phyloP scores from a whole-genome alignment of 2,888 invertebrate genomes.

The Cyrtodaria siliqua region DNA sequence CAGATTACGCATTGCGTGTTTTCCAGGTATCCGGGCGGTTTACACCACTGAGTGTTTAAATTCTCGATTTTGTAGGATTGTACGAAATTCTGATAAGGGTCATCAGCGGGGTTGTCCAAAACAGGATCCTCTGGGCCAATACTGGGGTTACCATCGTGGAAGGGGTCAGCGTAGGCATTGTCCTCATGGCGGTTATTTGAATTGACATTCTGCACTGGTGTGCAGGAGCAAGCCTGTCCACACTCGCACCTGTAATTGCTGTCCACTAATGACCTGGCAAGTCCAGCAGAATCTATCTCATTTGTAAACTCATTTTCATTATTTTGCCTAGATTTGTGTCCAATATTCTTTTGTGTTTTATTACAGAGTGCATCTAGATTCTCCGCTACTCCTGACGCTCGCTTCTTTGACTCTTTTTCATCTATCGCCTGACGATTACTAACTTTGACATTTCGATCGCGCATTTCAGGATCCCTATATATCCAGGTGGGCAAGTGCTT shows the following conservation, averaged over 20 bases:
- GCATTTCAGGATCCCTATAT: slow-evolving; percentile 54
- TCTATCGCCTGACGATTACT: no score
- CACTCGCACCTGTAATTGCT: slow-evolving; percentile 37
- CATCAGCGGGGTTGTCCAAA: slow-evolving; percentile 18
- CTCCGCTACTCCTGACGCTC: no score
- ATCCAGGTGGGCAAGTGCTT: slow-evolving; percentile 87
- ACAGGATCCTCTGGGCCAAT: slow-evolving; percentile 19
- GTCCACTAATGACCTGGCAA: slow-evolving; percentile 20
- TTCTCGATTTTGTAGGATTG: slow-evolving; percentile 21
- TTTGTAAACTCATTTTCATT: no score
- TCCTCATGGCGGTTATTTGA: background rate
- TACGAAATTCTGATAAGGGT: slow-evolving; percentile 25
- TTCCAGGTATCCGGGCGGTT: slow-evolving; percentile 84
- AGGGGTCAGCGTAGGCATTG: background rate
- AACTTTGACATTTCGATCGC: no score
- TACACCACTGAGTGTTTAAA: slow-evolving; percentile 15
- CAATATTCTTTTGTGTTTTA: no score
- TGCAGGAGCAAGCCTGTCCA: slow-evolving; percentile 11
- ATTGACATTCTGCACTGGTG: slow-evolving; percentile 2
- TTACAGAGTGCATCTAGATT: no score
- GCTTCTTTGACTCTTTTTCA: no score
- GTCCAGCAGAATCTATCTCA: no score
- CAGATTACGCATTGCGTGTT: slow-evolving; percentile 87
- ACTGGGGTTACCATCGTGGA: background rate
- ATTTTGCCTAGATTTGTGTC: no score